Evolutionary conservation across 2,888 invertebrate genomes (phyloP).

Genomic region (Biston stratarius): DNA sequence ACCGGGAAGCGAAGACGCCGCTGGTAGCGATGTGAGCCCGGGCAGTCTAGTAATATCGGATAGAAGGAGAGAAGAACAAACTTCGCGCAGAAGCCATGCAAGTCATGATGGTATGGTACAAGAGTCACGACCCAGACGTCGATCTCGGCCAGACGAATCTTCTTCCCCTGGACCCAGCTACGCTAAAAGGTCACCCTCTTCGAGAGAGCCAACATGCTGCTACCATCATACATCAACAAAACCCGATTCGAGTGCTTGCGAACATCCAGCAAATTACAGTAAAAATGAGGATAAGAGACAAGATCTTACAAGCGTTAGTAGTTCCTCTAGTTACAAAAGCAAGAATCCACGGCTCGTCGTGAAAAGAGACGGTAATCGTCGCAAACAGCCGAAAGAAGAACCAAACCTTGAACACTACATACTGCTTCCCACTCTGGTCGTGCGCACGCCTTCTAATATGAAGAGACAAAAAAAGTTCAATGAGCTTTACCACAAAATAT

Average conservation of each 20-base stretch:
- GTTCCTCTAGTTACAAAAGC: constrained; percentile 54
- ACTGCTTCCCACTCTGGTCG: constrained; percentile 75
- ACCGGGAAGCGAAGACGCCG: constrained; percentile 61
- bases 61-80: constrained; percentile 56
- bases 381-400: constrained; percentile 63
- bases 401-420: constrained; percentile 77
- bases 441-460: constrained; percentile 78
- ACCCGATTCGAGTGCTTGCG: constrained; percentile 44
- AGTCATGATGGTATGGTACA: constrained; percentile 63
- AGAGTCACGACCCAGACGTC: constrained; percentile 54
- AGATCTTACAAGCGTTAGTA: constrained; percentile 63
- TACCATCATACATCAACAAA: constrained; percentile 66
- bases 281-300: constrained; percentile 37
- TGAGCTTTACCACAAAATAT: constrained; percentile 77
- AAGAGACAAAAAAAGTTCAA: constrained; percentile 79
- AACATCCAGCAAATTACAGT: constrained; percentile 29
- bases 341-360: constrained; percentile 69
- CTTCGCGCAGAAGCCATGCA: constrained; percentile 55
- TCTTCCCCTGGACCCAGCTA: constrained; percentile 73
- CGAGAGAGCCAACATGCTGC: constrained; percentile 69
- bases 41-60: constrained; percentile 58
- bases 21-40: constrained; percentile 63
- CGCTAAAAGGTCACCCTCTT: constrained; percentile 54
- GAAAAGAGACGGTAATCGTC: constrained; percentile 67
- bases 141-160: constrained; percentile 60